A percentile compares a stretch with the other conserved stretches of the same genome.
Conservation (phyloP, 2,113 vertebrate species). For the Aviceda subcristata region DNA sequence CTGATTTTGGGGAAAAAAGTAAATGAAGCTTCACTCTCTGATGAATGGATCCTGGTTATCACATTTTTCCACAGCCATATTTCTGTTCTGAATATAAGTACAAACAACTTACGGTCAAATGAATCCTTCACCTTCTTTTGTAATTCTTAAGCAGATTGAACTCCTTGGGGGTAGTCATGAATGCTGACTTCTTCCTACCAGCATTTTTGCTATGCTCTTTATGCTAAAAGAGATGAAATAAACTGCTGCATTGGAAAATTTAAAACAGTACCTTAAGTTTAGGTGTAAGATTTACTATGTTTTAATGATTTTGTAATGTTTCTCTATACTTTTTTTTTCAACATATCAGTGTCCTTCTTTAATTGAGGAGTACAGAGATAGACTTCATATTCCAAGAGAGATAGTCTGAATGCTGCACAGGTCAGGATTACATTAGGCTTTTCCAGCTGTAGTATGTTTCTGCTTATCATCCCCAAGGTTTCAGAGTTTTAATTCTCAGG, state of each 20-base stretch:
- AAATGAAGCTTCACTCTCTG: not conserved
- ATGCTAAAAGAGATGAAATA: not conserved
- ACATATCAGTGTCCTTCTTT: not conserved
- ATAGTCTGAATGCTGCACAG: not conserved
- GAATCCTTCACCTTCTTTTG: not conserved
- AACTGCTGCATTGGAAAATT: not conserved
- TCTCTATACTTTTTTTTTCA: not conserved
- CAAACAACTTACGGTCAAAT: not conserved
- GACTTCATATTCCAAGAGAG: not conserved
- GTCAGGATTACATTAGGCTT: not conserved
- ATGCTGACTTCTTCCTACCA: not conserved
- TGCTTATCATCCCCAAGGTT: not conserved
- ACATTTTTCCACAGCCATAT: not conserved
- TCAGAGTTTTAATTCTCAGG: not conserved
- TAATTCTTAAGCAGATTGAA: not conserved
- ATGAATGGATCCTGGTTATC: not conserved
- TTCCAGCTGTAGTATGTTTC: not conserved
- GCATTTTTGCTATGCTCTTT: not conserved
- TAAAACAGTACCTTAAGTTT: not conserved
- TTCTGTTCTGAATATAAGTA: not conserved
- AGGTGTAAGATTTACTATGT: not conserved
- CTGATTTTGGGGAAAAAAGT: not conserved
- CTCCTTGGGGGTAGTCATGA: fast-evolving
- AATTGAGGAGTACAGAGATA: not conserved
- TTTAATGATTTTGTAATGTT: not conserved